Evolutionary conservation across 1,140 invertebrate species (phyloP), one percentile per base, ranked within the genome.

Genomic region (Anastatus disparis): DNA sequence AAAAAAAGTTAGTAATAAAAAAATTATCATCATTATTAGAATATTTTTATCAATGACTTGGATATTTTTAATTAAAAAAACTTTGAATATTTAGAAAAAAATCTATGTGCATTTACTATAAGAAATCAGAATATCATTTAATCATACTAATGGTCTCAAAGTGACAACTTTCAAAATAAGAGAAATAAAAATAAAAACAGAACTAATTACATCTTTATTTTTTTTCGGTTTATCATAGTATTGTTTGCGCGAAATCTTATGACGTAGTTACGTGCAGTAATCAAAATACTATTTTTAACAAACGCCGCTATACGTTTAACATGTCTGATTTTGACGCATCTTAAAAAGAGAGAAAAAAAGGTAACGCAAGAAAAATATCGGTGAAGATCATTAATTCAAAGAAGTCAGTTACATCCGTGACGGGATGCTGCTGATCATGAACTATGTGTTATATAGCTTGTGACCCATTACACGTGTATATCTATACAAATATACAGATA

Each of bases 351-450:
- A n/a, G n/a, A n/a, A n/a, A n/a, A 50, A 61, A 61, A 61, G 35
- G 42, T 42, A 61, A 22, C 75, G 68, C 70, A 76, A 76, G 75
- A 74, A 80, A 78, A 76, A 79, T 76, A 80, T 79, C 74, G 79
- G 76, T 75, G 76, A 78, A 77, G 71, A 76, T 77, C 77, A 83
- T 82, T 82, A 83, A 80, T 79, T 77, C 75, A 52, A 65, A 78
- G 72, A 74, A 79, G 74, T 81, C 74, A 78, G 74, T 77, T 71
- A 75, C 76, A 78, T 77, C 62, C 71, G 70, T 75, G 71, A 74
- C 71, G 65, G 59, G 62, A 74, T 71, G 71, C 66, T 78, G 74
- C 75, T 75, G 73, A 79, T 79, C 75, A 79, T 79, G 77, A 79
- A 79, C 76, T 78, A 62, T 74, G 75, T 77, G n/a, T n/a, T n/a